Percentiles rank a stretch among this genome's conserved stretches.
phyloP scores from a whole-genome alignment of 2,888 invertebrate genomes.

The Caenorhabditis sp. region DNA sequence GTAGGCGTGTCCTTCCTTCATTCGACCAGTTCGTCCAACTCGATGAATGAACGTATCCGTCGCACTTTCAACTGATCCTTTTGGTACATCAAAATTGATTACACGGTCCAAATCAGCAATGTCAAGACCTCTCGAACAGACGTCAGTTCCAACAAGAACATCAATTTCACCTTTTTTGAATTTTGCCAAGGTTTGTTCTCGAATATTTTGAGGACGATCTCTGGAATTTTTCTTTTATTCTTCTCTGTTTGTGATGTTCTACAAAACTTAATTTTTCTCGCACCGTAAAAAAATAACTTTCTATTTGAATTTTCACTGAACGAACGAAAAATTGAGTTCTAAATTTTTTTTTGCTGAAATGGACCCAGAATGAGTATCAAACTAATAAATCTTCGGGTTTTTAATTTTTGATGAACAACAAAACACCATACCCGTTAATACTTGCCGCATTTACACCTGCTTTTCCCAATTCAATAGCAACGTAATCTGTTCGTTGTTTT shows the following conservation, averaged over 20 bases:
- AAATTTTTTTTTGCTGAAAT: too few species aligned
- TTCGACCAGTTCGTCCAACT: conserved; percentile 74
- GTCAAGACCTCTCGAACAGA: conserved; percentile 90
- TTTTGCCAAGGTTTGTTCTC: conserved; percentile 81
- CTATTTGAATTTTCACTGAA: too few species aligned
- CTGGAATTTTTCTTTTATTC: too few species aligned
- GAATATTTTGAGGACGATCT: conserved; percentile 79
- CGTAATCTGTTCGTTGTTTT: conserved; percentile 42
- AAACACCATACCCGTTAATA: conserved; percentile 49
- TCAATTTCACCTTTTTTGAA: conserved; percentile 77
- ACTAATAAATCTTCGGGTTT: too few species aligned
- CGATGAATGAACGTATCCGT: conserved; percentile 72
- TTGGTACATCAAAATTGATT: conserved; percentile 74
- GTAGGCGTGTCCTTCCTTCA: conserved; percentile 58
- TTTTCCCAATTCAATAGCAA: conserved; percentile 32
- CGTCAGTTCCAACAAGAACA: conserved; percentile 91
- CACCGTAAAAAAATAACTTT: background rate
- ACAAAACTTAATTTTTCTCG: too few species aligned
- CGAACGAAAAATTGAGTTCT: too few species aligned
- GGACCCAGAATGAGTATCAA: too few species aligned
- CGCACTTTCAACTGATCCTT: conserved; percentile 57
- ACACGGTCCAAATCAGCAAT: conserved; percentile 79
- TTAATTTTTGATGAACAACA: background rate
- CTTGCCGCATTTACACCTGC: conserved; percentile 27
- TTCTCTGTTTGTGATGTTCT: too few species aligned